Base-by-base conservation (phyloP, 2,797 vertebrate genomes). In the Potorous gilbertii region DNA sequence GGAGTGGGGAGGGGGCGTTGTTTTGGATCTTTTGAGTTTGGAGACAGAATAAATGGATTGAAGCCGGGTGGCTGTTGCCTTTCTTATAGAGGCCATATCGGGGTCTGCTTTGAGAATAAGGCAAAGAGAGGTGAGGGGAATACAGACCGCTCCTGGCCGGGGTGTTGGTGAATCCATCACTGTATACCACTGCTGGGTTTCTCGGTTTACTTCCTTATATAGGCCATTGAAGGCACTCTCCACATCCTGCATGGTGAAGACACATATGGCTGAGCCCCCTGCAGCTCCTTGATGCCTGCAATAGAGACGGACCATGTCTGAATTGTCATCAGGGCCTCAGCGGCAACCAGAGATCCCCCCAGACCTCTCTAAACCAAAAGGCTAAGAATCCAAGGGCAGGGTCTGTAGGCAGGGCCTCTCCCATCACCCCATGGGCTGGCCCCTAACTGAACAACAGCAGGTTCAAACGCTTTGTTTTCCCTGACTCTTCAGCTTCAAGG, bases 131-230 rank as follows among this genome's bases (percentile, higher is more conserved):
- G 0, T 24, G 18, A 24, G 59, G n/a, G 28, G 92, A 74, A 14
- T 93, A 98, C 99, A 98, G 97, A 99, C 99, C 95, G 98, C 98
- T 98, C 99, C 99, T 0, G 99, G 99, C 92, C 99, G 98, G 0
- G 99, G 99, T 54, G 99, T 99, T 0, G 99, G 99, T 0, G 98
- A 98, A 95, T 99, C 98, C 40, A 99, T 99, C 98, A 99, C 99
- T 0, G 99, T 99, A 98, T 99, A 99, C 99, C 99, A 99, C 98
- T 99, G 99, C 98, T 99, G 99, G 0, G 99, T 99, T 97, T 99
- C 99, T 0, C 99, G 98, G 98, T 99, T 99, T 97, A 99, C 99
- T 96, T 99, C 99, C 27, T 99, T 99, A 98, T 99, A 99, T 91
- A 99, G 99, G 57, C 99, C 99, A 0, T 94, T 96, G 90, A 99